Base-by-base conservation (phyloP, 2,797 vertebrate genomes). In the Vultur gryphus region DNA sequence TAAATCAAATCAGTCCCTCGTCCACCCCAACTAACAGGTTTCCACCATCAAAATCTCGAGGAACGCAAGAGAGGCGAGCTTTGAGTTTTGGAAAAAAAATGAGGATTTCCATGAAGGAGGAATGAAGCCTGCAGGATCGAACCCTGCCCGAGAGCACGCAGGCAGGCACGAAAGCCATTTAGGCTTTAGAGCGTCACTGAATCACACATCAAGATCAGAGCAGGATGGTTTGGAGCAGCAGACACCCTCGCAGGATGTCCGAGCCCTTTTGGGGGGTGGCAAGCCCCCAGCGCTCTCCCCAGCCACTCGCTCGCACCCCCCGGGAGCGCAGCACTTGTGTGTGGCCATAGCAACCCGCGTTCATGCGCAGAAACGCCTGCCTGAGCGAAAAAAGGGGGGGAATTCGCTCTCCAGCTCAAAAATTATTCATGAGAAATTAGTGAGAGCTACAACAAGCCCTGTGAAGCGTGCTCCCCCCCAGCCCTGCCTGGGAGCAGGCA, bases 341-440 rank as follows among this genome's bases (percentile, higher is more conserved):
- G 91, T 97, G 93, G 89, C 97, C 97, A 98, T 95, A 93, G 97
- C 96, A 98, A 98, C 97, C 11, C 7, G 15, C 7, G 70, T 61
- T 72, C 87, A 62, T 88, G 92, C 75, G 51, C 41, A 35, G 80
- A 52, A 46, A 54, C 1, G 19, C 84, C 92, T 18, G 14, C n/a
- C 51, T 19, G 46, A 70, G 90, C 4, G 3, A 85, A 52, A 46
- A 43, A 28, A 37, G 18, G 46, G 39, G 49, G 11, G 15, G 18
- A 79, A 51, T 15, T 10, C 0, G 9, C 65, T 72, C 59, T 65
- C 71, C 65, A 26, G 58, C 79, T 91, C 57, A 72, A 65, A 95
- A 97, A 97, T 84, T 88, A 91, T 96, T 91, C 69, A 82, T 89
- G 91, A 96, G 85, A 84, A 93, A 84, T n/a, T 33, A 94, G 82